Evolutionary conservation across 2,888 invertebrate species (phyloP).

Genomic region (Pedicia rivosa): DNA sequence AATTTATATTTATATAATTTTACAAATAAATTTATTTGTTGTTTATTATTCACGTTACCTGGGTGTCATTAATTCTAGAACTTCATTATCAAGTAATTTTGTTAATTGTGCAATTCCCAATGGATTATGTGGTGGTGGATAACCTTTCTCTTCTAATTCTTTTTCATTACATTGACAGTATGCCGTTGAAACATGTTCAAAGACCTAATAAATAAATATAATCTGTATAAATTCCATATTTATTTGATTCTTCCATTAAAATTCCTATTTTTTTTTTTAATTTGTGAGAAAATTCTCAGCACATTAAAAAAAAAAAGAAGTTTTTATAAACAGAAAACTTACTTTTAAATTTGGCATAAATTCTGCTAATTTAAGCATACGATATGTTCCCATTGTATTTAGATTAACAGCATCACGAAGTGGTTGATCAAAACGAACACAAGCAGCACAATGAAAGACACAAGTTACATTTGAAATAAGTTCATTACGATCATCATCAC

Average conservation of each 20-base stretch:
- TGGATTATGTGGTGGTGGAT: slow-evolving; percentile 46
- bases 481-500: slow-evolving; percentile 37
- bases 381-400: slow-evolving; percentile 69
- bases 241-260: background rate
- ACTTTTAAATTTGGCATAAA: slow-evolving; percentile 48
- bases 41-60: slow-evolving; percentile 32
- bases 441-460: slow-evolving; percentile 75
- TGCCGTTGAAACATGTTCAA: slow-evolving; percentile 81
- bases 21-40: background rate
- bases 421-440: slow-evolving; percentile 75
- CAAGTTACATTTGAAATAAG: slow-evolving; percentile 47
- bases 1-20: slow-evolving; percentile 5
- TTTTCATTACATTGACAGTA: slow-evolving; percentile 79
- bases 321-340: too few relatives aligned
- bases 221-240: background rate
- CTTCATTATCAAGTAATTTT: slow-evolving; percentile 49
- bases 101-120: slow-evolving; percentile 46
- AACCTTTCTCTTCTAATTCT: slow-evolving; percentile 63
- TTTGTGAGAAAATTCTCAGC: too few relatives aligned
- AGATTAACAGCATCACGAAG: slow-evolving; percentile 66
- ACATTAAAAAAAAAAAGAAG: too few relatives aligned
- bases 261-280: background rate
- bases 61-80: slow-evolving; percentile 44
- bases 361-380: slow-evolving; percentile 60
- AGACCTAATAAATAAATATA: slow-evolving; percentile 29